These are phyloP conservation scores for Mesorhabditis spiculigera DNA, from an alignment of 2,888 invertebrate species.

Conservation along the genomic window DNA sequence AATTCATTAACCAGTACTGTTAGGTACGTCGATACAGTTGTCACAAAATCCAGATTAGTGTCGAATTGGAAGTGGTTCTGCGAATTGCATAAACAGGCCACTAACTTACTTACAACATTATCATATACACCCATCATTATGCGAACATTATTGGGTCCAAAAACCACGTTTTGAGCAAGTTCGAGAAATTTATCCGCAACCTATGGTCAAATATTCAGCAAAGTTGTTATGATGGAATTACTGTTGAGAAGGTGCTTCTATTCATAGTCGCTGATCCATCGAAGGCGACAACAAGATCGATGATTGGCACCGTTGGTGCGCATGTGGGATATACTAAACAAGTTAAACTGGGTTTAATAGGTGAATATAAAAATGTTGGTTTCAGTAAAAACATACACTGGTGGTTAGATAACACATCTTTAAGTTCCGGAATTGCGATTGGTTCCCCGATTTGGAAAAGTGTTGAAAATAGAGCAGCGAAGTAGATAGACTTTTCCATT, in stretches of 20 bases:
- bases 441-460: too few species aligned
- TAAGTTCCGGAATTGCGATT: too few species aligned
- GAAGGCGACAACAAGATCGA: slow-evolving; percentile 25
- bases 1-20: slow-evolving; percentile 16
- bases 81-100: not conserved
- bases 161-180: slow-evolving; percentile 13
- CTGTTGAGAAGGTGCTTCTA: not conserved
- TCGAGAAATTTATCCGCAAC: slow-evolving; percentile 14
- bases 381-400: too few species aligned
- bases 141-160: slow-evolving; percentile 16
- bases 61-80: slow-evolving; percentile 12
- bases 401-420: too few species aligned
- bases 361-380: too few species aligned
- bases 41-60: slow-evolving; percentile 17
- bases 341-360: too few species aligned
- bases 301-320: slow-evolving; percentile 14
- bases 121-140: slow-evolving; percentile 25
- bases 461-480: too few species aligned
- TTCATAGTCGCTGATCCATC: slow-evolving; percentile 18
- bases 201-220: slow-evolving; percentile 1
- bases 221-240: not conserved
- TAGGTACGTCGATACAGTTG: slow-evolving; percentile 12
- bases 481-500: too few species aligned
- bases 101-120: not conserved
- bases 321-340: slow-evolving; percentile 12